Base-by-base conservation (phyloP, 2,113 vertebrate species). In the Syngnathoides biaculeatus region DNA sequence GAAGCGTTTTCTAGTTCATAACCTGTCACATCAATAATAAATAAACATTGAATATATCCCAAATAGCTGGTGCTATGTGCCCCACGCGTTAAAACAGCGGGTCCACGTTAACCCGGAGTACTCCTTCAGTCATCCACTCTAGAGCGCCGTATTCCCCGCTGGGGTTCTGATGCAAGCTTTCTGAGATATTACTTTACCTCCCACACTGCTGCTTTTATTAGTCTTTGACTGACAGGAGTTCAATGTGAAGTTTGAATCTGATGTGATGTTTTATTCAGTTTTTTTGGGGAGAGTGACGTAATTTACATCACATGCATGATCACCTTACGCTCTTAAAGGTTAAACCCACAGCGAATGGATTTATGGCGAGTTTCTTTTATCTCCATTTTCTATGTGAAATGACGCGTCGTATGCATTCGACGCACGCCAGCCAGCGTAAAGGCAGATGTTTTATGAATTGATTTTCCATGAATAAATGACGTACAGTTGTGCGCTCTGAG, bases 391-490 rank as follows among this genome's bases (percentile, higher is more conserved):
- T 17, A 27, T 15, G 53, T 24, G 22, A 26, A 24, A 56, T 27
- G 22, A 14, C 53, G 3, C 27, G 53, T 12, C 15, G 53, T 27
- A 26, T 52, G 11, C 11, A 4, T 8, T 24, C n/a, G 9, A 24
- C 1, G 4, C 22, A 55, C 22, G 52, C 52, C 52, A 55, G 52
- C 22, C 9, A 35, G 6, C 6, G 30, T 35, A 35, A n/a, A n/a
- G 3, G 30, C 6, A 5, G 10, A 22, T 22, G 50, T 56, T 56
- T 56, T 10, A 68, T 75, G 58, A 58, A 73, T 67, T 42, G 22
- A 73, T 69, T 62, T 58, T 53, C 45, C 6, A 15, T 38, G 56
- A 65, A 56, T 40, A 14, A 64, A 55, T 13, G 22, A 38, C 4
- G 30, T 62, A 35, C 30, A 35, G 22, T 56, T 56, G 53, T 30